These are phyloP conservation scores for Liasis olivaceus DNA, from an alignment of 2,797 vertebrate species.

Conservation along the genomic window DNA sequence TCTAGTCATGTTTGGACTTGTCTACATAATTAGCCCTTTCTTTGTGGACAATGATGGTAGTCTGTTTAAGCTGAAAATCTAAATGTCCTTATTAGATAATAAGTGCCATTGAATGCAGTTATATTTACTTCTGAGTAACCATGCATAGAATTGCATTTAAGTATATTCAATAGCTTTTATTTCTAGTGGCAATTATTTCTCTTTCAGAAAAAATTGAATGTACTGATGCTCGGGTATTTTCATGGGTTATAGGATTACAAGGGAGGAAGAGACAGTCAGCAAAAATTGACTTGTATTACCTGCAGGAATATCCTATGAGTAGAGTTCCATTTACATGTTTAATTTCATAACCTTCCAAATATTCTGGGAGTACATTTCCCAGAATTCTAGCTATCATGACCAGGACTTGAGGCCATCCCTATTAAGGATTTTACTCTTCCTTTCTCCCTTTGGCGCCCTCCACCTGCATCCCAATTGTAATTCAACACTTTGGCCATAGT, in stretches of 20 bases:
- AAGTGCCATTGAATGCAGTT: not conserved
- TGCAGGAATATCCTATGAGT: not conserved
- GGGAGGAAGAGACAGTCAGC: not conserved
- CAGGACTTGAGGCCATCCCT: not conserved
- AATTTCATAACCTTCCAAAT: not conserved
- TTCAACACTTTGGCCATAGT: not conserved
- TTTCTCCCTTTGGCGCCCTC: not conserved
- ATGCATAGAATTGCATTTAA: not conserved
- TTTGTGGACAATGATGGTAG: not conserved
- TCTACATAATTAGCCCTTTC: not conserved
- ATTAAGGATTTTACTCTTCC: not conserved
- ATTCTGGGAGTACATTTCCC: not conserved
- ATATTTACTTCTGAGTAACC: not conserved
- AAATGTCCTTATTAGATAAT: not conserved
- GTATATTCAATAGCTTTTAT: not conserved
- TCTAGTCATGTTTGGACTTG: not conserved
- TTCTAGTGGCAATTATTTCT: not conserved
- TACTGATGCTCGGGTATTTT: not conserved
- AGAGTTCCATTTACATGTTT: not conserved
- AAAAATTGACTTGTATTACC: not conserved
- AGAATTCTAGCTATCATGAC: not conserved
- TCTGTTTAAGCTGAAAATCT: not conserved
- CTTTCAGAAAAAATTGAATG: not conserved
- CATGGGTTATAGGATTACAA: not conserved
- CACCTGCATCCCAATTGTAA: not conserved